Evolutionary conservation across 2,888 invertebrate species (phyloP), one percentile per base, ranked within the genome.

Genomic region (Chrysolina americana): DNA sequence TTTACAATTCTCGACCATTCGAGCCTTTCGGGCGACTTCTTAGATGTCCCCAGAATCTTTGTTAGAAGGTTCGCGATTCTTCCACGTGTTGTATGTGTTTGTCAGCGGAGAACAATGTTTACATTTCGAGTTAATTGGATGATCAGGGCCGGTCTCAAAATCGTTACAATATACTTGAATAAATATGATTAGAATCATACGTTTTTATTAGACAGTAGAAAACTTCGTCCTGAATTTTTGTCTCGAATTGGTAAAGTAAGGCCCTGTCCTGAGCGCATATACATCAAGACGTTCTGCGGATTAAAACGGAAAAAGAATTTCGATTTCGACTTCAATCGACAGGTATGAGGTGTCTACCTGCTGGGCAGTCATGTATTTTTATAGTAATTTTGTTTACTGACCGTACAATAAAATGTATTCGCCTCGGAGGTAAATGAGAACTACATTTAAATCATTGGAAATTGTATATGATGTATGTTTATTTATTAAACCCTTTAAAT

Each of bases 281-380:
- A 21, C 21, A 53, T 53, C 53, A 21, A 53, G 21, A 13, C 53
- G 53, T 53, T 21, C 53, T 53, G 53, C 53, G 21, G 21, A 53
- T 53, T 53, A 53, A 53, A 53, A 21, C 21, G 21, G 17, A 21
- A 53, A 53, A 53, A 19, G 21, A 21, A 53, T 21, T 53, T 53
- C 53, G 17, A 11, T 21, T 53, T 53, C 53, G 21, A 53, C 53
- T 11, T 36, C 19, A 53, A 53, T 53, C 53, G 53, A 53, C 21
- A 19, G 53, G 53, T 21, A 19, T 19, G 53, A 53, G 53, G 53
- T 21, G 53, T 53, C 21, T 53, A 53, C 53, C 53, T 53, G 53
- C 21, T 53, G 53, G 53, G 21, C 21, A 19, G 53, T 21, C 19
- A 53, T 21, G 53, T 21, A 17, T 53, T 53, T 53, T 53, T 53